These are phyloP conservation scores for Tenthredo livida DNA, from an alignment of 2,888 invertebrate genomes.

Conservation along the genomic window DNA sequence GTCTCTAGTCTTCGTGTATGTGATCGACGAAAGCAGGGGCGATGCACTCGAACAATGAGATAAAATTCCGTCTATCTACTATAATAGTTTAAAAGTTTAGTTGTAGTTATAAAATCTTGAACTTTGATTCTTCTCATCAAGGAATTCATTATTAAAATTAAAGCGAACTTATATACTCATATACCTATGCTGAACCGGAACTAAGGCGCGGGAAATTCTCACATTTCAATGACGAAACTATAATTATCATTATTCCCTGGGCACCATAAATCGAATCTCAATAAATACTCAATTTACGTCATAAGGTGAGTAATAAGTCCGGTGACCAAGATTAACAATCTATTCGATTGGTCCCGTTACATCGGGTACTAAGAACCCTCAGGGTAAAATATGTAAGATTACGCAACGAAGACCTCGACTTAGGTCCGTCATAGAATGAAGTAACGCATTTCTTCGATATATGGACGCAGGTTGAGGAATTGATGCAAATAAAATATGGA, in stretches of 20 bases:
- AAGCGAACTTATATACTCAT: not conserved
- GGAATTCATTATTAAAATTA: not conserved
- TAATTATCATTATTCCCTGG: not conserved
- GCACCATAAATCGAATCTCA: not conserved
- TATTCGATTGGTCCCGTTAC: conserved; percentile 7
- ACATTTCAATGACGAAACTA: not conserved
- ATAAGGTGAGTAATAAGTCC: conserved; percentile 4
- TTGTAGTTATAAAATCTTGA: not conserved
- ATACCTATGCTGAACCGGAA: not conserved
- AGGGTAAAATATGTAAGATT: conserved; percentile 6
- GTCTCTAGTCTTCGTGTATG: not conserved
- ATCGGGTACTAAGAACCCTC: conserved; percentile 7
- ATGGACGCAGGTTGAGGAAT: not conserved
- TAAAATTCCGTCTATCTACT: not conserved
- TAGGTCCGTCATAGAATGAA: not conserved
- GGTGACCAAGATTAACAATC: conserved; percentile 37
- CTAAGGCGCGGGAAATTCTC: conserved; percentile 7
- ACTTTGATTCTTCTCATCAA: not conserved
- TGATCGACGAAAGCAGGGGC: not conserved
- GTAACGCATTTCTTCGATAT: not conserved
- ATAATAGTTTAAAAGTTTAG: not conserved
- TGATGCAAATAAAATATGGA: not conserved
- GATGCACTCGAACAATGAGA: conserved; percentile 22
- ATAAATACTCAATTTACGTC: not conserved
- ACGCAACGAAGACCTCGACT: not conserved